Conservation (phyloP, 2,888 invertebrate species). For the Macrosoma leucophasiata region DNA sequence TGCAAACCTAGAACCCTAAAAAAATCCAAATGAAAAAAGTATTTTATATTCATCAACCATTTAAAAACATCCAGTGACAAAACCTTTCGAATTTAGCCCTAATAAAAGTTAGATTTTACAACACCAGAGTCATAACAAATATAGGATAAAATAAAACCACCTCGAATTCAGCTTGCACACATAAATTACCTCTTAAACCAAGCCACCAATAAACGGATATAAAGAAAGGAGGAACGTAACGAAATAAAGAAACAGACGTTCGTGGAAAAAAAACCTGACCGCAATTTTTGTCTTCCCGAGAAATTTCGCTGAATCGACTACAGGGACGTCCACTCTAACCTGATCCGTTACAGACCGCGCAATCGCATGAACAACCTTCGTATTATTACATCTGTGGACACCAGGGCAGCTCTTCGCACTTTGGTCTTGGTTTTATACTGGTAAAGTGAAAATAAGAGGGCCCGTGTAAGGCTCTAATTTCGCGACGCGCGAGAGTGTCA, state of each 20-base stretch:
- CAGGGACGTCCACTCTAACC: conserved; percentile 35
- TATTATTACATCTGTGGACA: no score
- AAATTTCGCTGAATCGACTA: conserved; percentile 50
- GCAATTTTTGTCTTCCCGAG: conserved; percentile 50
- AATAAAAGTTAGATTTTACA: neutral
- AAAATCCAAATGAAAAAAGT: no score
- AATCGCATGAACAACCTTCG: no score
- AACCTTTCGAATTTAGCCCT: no score
- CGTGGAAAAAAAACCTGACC: conserved; percentile 44
- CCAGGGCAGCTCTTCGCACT: no score
- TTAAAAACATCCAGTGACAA: no score
- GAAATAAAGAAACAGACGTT: conserved; percentile 60
- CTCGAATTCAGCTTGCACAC: conserved; percentile 36
- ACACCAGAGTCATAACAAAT: conserved; percentile 19
- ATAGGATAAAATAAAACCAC: conserved; percentile 27
- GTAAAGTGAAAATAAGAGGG: conserved; percentile 59
- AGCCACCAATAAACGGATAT: conserved; percentile 58
- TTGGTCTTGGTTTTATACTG: conserved; percentile 40
- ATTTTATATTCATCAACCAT: no score
- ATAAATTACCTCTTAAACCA: conserved; percentile 57
- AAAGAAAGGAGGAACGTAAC: conserved; percentile 43
- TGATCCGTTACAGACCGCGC: no score
- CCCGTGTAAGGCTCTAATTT: conserved; percentile 50
- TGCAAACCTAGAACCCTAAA: no score
- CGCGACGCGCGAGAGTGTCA: conserved; percentile 40